Evolutionary conservation across 2,888 invertebrate genomes (phyloP), one percentile per base, ranked within the genome.

Genomic region (Ichneumon xanthorius): DNA sequence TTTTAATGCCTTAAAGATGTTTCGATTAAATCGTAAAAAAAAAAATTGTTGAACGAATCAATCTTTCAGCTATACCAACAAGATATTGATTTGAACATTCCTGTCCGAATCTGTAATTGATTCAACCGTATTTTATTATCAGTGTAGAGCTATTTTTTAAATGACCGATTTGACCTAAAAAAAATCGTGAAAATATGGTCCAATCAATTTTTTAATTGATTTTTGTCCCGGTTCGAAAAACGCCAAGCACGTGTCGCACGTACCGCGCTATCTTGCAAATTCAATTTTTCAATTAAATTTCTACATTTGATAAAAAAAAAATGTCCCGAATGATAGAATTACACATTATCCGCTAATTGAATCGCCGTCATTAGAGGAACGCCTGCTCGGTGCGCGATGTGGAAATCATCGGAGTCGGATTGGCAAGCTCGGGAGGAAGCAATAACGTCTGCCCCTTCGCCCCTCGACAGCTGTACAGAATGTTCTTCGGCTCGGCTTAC

Each of bases 381-480:
- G 16, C 68, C 73, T 75, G 78, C 45, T 48, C 79, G 65, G 70
- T 45, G 71, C 75, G 70, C 76, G 71, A 75, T 75, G 85, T 75
- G 82, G 68, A 82, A 79, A 82, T 82, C 53, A 37, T 58, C 65
- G 75, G 50, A 80, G 78, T 78, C 82, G 67, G 33, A 70, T 70
- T 50, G 73, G 68, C 65, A 48, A 72, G 75, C 75, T 76, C 55
- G 80, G 79, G 82, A 82, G 79, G 82, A 84, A 81, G 78, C 73
- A 78, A 81, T 67, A 80, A 84, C 26, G 40, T 63, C 33, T 65
- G 30, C 70, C n/a, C 37, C 33, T 48, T 61, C 5, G 40, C 55
- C 40, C 68, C 65, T 50, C 33, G 65, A 73, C 79, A 78, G 78
- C 45, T 80, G 79, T 61, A 33, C 68, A 33, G 71, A 50, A 61